Evolutionary conservation across 1,140 invertebrate species (phyloP).

Genomic region (Trichonephila clavata): DNA sequence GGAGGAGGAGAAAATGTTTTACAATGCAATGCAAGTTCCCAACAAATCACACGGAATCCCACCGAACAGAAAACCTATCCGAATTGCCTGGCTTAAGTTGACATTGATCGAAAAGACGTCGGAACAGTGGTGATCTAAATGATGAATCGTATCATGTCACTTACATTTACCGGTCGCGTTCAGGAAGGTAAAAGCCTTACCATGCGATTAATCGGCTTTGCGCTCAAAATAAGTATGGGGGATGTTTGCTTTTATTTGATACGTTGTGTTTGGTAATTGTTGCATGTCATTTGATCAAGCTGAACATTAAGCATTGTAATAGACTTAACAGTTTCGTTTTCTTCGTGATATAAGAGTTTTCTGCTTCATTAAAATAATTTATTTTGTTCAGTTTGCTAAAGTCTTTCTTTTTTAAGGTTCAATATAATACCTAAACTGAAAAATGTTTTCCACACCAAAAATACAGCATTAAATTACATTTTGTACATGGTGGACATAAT

Average conservation of each 20-base stretch:
- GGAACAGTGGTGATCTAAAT: background rate
- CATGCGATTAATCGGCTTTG: background rate
- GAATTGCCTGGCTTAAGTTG: background rate
- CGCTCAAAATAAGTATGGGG: background rate
- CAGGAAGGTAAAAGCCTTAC: background rate
- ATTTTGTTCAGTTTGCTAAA: background rate
- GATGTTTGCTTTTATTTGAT: background rate
- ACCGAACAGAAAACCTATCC: background rate
- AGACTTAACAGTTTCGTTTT: background rate
- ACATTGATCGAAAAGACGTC: constrained; percentile 26
- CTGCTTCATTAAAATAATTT: background rate
- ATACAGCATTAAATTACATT: too few species aligned
- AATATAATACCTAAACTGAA: too few species aligned
- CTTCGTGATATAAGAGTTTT: background rate
- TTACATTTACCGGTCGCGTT: background rate
- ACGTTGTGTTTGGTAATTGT: background rate
- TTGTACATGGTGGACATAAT: too few species aligned
- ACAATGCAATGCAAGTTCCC: background rate
- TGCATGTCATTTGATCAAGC: background rate
- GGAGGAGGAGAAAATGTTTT: background rate
- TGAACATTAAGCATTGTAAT: background rate
- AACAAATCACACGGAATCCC: background rate
- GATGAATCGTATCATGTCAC: constrained; percentile 2
- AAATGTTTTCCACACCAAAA: too few species aligned
- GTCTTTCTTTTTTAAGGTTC: background rate